Base-by-base conservation (phyloP, 2,888 invertebrate species). In the Mesochorus sp. region DNA sequence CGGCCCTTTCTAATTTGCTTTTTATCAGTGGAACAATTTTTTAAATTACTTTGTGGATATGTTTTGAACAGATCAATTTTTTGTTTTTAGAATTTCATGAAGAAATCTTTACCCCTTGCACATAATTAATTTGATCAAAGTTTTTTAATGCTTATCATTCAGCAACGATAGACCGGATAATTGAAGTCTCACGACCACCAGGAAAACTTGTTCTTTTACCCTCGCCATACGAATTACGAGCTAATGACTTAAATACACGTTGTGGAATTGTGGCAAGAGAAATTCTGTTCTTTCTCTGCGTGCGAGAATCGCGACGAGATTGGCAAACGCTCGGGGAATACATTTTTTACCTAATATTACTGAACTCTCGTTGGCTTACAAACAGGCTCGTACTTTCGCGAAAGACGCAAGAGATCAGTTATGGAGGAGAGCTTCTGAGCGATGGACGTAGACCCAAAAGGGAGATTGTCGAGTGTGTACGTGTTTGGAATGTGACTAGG, bases 191-290 rank as follows among this genome's bases (percentile, higher is more conserved):
- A 42, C 49, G 77, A 49, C 73, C 68, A 77, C 39, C 62, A 49
- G 49, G 49, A 55, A 31, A 62, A 68, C 10, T 24, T 19, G 28
- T n/a, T 67, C 4, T 3, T 53, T 19, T 44, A 42, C 59, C 8
- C 57, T 51, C 28, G 34, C 34, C 42, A 42, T 39, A 21, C 51
- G 26, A 78, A 78, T 78, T 68, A 64, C 57, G 12, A 26, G 6
- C 73, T 78, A 73, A 78, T 78, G 49, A 62, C 73, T 68, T 73
- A 70, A 73, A 64, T 70, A 70, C 73, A 73, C 64, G 73, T 73
- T 70, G 64, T 59, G 49, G 73, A 51, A 21, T 51, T 28, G 70
- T 73, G 66, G 51, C 71, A 42, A 44, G 67, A 68, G 59, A 70
- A 71, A 71, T 42, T 61, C 28, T 1, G n/a, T 2, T 2, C 34